Base-by-base conservation (phyloP, 2,888 invertebrate species). In the Oxystoma pomonae region DNA sequence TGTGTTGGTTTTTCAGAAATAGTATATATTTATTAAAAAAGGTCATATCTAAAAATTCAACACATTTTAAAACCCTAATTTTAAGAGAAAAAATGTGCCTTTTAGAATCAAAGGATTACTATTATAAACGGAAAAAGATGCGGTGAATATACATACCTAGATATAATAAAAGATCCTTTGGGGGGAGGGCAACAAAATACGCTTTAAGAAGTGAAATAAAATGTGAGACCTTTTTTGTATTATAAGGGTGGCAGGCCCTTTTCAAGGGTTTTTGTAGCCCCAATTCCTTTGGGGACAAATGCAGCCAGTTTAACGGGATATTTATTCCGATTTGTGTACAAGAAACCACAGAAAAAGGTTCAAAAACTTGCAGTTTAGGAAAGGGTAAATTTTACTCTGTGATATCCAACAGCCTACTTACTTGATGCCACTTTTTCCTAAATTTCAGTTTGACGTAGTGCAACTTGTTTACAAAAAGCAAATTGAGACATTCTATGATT, bases 171-270 rank as follows among this genome's bases (percentile, higher is more conserved):
- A 21, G 18, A n/a, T 20, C 21, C 70, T 72, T 76, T 71, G 77
- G 79, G 79, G 79, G 79, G 78, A 79, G 79, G 77, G 78, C 80
- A 79, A 77, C 74, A 78, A 76, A 76, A 75, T 79, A 80, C 79
- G 79, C 80, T 79, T 80, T 53, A 53, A 53, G n/a, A 53, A 53
- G 19, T 53, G 53, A 53, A 19, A 53, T 53, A 53, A 17, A 53
- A 17, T 53, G 53, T 53, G 53, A 53, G 17, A 53, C 53, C 53
- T 16, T 53, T 53, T 17, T 53, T 53, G 16, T 53, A 17, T 53
- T 53, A 53, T 53, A 53, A 17, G 53, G 53, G 7, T 9, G 53
- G n/a, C n/a, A n/a, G 17, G 19, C 17, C 53, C 53, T 19, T 19
- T 5, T 17, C 53, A 19, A 17, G 53, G 17, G 53, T 17, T 53